Conservation (phyloP, 2,113 vertebrate species). For the Clarias macrocephalus region DNA sequence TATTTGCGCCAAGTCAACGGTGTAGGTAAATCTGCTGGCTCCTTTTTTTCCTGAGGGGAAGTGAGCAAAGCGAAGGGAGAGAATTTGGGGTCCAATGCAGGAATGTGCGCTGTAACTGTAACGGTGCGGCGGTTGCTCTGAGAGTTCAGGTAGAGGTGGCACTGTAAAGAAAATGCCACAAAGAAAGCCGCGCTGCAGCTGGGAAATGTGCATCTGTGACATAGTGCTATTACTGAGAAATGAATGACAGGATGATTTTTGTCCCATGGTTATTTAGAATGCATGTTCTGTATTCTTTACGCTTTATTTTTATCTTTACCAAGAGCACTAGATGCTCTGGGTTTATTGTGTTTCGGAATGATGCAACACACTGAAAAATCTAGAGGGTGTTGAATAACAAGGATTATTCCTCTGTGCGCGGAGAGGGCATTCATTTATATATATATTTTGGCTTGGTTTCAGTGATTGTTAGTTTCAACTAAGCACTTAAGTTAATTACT, state of each 20-base stretch:
- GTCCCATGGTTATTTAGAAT: constrained; percentile 20
- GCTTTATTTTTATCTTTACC: constrained; percentile 25
- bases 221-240: neutral
- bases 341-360: constrained; percentile 43
- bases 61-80: neutral
- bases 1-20: constrained; percentile 1
- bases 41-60: neutral
- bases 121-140: neutral
- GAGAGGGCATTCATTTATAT: neutral
- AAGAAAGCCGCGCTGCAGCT: neutral
- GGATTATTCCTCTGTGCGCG: neutral
- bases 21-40: constrained; percentile 33
- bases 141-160: constrained; percentile 22
- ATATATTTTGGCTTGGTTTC: neutral
- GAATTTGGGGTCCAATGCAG: neutral
- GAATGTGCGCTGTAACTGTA: neutral
- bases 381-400: constrained; percentile 28
- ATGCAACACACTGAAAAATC: constrained; percentile 52
- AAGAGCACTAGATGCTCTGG: constrained; percentile 1
- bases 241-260: constrained; percentile 11
- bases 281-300: neutral
- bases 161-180: constrained; percentile 7
- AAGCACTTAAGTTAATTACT: neutral
- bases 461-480: neutral
- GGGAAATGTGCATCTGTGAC: neutral